phyloP scores from a whole-genome alignment of 2,888 invertebrate genomes.

The Thera obeliscata region DNA sequence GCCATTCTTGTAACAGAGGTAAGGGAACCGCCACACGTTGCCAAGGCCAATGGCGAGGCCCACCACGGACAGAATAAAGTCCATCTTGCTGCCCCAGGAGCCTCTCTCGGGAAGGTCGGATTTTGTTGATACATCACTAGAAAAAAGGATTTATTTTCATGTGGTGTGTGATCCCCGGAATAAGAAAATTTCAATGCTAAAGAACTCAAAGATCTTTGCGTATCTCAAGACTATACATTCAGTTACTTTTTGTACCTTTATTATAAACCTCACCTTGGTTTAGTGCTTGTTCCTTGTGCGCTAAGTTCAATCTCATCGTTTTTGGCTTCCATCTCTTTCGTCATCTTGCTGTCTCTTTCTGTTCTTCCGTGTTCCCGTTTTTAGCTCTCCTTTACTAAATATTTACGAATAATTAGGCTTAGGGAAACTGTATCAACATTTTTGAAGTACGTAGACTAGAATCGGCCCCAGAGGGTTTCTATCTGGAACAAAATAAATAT shows the following conservation, averaged over 20 bases:
- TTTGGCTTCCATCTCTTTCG: slow-evolving; percentile 71
- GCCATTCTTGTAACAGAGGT: slow-evolving; percentile 98
- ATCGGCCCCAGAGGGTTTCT: slow-evolving; percentile 52
- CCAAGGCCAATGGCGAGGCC: slow-evolving; percentile 97
- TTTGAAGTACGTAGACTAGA: slow-evolving; percentile 70
- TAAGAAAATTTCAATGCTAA: not conserved
- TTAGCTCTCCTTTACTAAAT: slow-evolving; percentile 46
- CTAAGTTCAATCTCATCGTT: slow-evolving; percentile 79
- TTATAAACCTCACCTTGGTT: slow-evolving; percentile 61
- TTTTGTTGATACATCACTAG: slow-evolving; percentile 69
- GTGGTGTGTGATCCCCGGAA: no score
- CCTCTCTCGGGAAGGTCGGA: slow-evolving; percentile 90
- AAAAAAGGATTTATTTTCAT: slow-evolving; percentile 25
- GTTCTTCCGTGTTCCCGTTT: slow-evolving; percentile 43
- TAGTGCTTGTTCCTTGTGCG: slow-evolving; percentile 71
- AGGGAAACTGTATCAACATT: slow-evolving; percentile 74
- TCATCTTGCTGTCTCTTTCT: slow-evolving; percentile 43
- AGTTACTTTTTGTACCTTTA: not conserved
- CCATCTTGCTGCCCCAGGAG: slow-evolving; percentile 94
- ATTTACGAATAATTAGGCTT: slow-evolving; percentile 43
- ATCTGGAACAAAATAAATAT: slow-evolving; percentile 56
- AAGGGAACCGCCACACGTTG: slow-evolving; percentile 98
- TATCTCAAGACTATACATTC: slow-evolving; percentile 4
- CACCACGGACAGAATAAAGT: slow-evolving; percentile 96
- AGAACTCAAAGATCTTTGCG: not conserved